Evolutionary conservation across 2,888 invertebrate genomes (phyloP), one percentile per base, ranked within the genome.

Genomic region (Agrotis exclamationis): DNA sequence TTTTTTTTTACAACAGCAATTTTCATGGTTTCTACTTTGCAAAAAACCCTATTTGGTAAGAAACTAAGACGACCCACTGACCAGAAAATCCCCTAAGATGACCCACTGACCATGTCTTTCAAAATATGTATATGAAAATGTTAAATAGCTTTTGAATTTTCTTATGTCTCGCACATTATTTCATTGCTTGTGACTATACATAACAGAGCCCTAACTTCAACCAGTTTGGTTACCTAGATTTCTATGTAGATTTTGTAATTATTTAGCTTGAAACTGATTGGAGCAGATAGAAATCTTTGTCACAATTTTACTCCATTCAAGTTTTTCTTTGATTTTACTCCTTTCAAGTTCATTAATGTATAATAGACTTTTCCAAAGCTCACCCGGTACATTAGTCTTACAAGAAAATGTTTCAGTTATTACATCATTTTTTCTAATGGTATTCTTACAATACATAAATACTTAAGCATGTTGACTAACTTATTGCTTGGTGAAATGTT

Each of bases 191-290:
- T 39, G 9, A 11, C 2, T 48, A 13, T 48, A 22, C 39, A 20
- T 18, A 64, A 16, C 6, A 45, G n/a, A n/a, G 16, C n/a, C 16
- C 22, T 71, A 48, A 48, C 5, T 47, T 69, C 9, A 56, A 20
- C 18, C 47, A 9, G 22, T 22, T 56, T 54, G 18, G n/a, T n/a
- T 54, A 56, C 48, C 33, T 50, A 45, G 44, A 56, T 50, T 11
- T 44, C 6, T 3, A 20, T 0, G 20, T 9, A 18, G 14, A 9
- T 13, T 28, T 28, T 53, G 14, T 33, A 18, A 24, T 13, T 18
- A 20, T 48, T n/a, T 24, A 20, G 7, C 20, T 28, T 16, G 18
- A 63, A 39, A 28, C 18, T 64, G 48, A 64, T 54, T n/a, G 22
- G 0, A 9, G 13, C 33, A 14, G 28, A 33, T 62, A 64, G 1